Evolutionary conservation across 2,797 vertebrate species (phyloP), one percentile per base, ranked within the genome.

Genomic region (Psittacula echo): DNA sequence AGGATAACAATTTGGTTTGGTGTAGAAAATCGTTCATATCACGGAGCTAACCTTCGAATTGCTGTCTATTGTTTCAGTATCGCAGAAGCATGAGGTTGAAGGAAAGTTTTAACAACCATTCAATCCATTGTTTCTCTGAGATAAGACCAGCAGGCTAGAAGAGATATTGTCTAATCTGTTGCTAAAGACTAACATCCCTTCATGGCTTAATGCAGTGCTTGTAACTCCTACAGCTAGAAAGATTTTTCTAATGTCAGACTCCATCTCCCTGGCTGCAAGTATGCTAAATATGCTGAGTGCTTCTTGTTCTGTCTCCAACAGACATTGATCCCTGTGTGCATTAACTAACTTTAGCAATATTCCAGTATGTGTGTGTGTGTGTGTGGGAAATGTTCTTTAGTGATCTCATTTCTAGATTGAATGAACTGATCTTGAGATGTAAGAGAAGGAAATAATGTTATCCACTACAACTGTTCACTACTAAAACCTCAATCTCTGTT

Each of bases 11-110:
- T 39, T 73, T 80, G 42, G 9, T 64, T 89, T 81, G 45, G 21
- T 11, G 62, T 30, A 47, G n/a, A 61, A 80, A 85, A 51, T 41
- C 0, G 11, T 54, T 93, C 47, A 14, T 7, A 8, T 65, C 0
- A 0, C 17, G 0, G 3, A 78, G 51, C 34, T 42, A 27, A 62
- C 13, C 22, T 91, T 26, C 0, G 0, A 74, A 22, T 34, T 82
- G 51, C 44, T 67, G 18, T 72, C 72, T 27, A 4, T 51, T 89
- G 18, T 79, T 93, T 60, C n/a, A 44, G 32, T 53, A 45, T n/a
- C 15, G 13, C 0, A 83, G 72, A 77, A 87, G 73, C 10, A 8
- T 14, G 17, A 27, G 18, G 7, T 0, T 56, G 30, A 89, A 87
- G 51, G 50, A 47, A 67, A 7, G 34, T 62, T 15, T 4, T 30